phyloP scores from a whole-genome alignment of 2,113 vertebrate species.

The Monopterus albus region DNA sequence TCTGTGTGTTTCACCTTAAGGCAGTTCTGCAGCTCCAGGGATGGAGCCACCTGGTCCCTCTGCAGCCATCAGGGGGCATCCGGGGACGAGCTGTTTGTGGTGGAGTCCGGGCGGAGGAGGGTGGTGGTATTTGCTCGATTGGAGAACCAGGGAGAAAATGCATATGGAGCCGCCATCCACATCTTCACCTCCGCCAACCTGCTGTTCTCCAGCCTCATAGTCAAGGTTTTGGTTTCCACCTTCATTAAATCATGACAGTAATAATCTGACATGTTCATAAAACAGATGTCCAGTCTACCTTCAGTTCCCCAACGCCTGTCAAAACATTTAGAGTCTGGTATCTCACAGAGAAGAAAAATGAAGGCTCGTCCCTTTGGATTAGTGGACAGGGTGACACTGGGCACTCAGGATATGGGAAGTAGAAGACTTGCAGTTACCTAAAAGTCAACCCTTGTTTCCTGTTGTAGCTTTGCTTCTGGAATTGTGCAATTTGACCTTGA shows the following conservation, averaged over 20 bases:
- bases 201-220: conserved; percentile 89
- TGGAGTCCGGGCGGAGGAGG: conserved; percentile 85
- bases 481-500: no score
- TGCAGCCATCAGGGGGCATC: conserved; percentile 19
- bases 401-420: no score
- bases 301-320: no score
- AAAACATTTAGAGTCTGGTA: no score
- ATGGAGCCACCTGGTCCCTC: conserved; percentile 68
- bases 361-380: no score
- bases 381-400: no score
- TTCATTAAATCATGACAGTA: neutral
- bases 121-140: conserved; percentile 84
- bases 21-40: conserved; percentile 83
- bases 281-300: no score
- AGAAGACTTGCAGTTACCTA: no score
- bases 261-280: neutral
- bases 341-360: no score
- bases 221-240: conserved; percentile 78
- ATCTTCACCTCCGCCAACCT: conserved; percentile 91
- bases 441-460: no score
- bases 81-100: conserved; percentile 62
- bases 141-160: conserved; percentile 93
- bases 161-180: conserved; percentile 86
- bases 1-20: conserved; percentile 66
- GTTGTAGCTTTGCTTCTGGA: no score